Percentiles rank a stretch among this genome's conserved stretches.
These are phyloP conservation scores for Agrotis clavis DNA, from an alignment of 2,888 invertebrate genomes.

Conservation along the genomic window DNA sequence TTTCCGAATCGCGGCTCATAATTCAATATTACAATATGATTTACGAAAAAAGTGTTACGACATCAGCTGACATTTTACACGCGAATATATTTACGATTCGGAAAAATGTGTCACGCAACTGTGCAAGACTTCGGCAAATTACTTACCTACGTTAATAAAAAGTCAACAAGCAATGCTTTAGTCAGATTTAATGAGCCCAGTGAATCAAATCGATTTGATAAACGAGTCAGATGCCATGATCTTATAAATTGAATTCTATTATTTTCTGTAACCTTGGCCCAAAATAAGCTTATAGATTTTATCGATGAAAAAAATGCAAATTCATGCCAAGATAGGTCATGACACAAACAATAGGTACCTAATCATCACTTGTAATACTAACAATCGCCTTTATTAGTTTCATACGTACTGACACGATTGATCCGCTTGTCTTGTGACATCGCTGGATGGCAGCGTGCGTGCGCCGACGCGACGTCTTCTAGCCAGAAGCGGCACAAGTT, in stretches of 20 bases:
- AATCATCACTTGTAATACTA: conserved; percentile 25
- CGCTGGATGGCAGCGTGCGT: conserved; percentile 86
- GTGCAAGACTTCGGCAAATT: conserved; percentile 63
- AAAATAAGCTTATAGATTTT: conserved; percentile 2
- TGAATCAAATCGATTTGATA: conserved; percentile 44
- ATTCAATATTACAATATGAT: conserved; percentile 60
- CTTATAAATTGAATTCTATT: conserved; percentile 71
- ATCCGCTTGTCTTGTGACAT: conserved; percentile 86
- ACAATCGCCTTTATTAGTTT: conserved; percentile 34
- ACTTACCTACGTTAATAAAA: conserved; percentile 56
- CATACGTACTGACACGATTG: conserved; percentile 85
- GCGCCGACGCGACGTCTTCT: conserved; percentile 91
- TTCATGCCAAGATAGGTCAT: conserved; percentile 24
- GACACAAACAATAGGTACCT: conserved; percentile 24
- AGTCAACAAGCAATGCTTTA: conserved; percentile 30
- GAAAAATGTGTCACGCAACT: conserved; percentile 64
- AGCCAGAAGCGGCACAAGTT: conserved; percentile 94
- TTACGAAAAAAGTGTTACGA: conserved; percentile 64
- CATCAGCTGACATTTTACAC: conserved; percentile 67
- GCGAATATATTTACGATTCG: conserved; percentile 58
- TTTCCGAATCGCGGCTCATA: conserved; percentile 42
- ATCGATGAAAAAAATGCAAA: conserved; percentile 19
- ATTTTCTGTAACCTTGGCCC: conserved; percentile 66
- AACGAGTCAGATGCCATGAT: conserved; percentile 66
- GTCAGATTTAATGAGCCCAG: conserved; percentile 10